Evolutionary conservation across 2,113 vertebrate species (phyloP), one percentile per base, ranked within the genome.

Genomic region (Tautogolabrus adspersus): DNA sequence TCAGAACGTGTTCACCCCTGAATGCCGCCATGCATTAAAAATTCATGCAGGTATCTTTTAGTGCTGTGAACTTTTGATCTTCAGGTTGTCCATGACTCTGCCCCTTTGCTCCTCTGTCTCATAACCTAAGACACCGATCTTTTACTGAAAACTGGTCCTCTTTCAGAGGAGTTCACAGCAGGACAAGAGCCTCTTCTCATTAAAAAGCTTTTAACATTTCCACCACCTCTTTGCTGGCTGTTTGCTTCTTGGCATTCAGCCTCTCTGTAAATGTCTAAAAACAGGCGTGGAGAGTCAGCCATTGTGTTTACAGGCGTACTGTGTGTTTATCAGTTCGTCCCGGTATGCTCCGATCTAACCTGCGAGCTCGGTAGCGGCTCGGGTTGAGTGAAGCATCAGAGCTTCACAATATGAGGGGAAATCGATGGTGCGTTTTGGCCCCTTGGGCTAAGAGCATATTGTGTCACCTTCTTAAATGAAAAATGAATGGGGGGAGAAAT

Each of bases 391-490:
- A 85, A 87, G 87, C 84, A 61, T 87, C 87, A 81, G 86, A 84
- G 79, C 85, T 55, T 72, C 76, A 61, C 89, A 62, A 75, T 84
- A 71, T 81, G 84, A 88, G 85, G 64, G 87, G 81, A 85, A 90
- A 92, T 83, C 89, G 67, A 92, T 89, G 87, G 79, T 68, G 83
- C 82, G 73, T 81, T 86, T 80, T 82, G 70, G 84, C 87, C 89
- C 81, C 71, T 72, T 57, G 83, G 80, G 84, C 85, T 81, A 63
- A 69, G 83, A 91, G 76, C 89, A 89, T 84, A 88, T 87, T 77
- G 85, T 88, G 89, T 92, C 90, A 91, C 82, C 77, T 82, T 83
- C 80, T 87, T 86, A 83, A 90, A 92, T 91, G 92, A 93, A 91
- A 92, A 93, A 91, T 90, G 81, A 92, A 92, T 87, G 79, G 73